These are phyloP conservation scores for Heteractis magnifica DNA, from an alignment of 92 coral and sea anemone genomes.

Conservation along the genomic window DNA sequence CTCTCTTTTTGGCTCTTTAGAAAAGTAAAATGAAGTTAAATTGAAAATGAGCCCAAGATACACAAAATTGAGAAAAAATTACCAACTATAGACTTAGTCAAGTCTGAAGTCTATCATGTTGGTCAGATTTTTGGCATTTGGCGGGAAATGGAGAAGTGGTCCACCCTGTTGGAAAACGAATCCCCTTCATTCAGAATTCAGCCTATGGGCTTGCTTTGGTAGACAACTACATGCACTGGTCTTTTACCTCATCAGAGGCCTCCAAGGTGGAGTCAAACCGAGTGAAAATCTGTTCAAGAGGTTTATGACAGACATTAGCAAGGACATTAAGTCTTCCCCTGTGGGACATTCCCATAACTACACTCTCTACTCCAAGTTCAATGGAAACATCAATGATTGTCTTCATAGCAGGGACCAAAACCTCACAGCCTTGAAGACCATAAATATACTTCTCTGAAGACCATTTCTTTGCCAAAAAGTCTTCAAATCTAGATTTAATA, in stretches of 20 bases:
- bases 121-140: too few species aligned
- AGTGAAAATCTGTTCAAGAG: constrained; percentile 92
- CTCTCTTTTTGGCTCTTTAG: too few species aligned
- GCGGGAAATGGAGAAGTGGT: too few species aligned
- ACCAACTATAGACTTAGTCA: too few species aligned
- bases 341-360: constrained; percentile 96
- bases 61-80: too few species aligned
- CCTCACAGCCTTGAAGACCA: constrained; percentile 96
- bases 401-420: constrained; percentile 93
- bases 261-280: constrained; percentile 85
- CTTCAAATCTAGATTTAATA: constrained; percentile 77
- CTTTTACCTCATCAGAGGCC: constrained; percentile 85
- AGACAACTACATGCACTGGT: too few species aligned
- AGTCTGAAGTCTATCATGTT: too few species aligned
- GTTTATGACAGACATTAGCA: constrained; percentile 93
- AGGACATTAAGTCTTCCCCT: constrained; percentile 89
- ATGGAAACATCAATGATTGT: constrained; percentile 78
- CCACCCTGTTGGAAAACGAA: too few species aligned
- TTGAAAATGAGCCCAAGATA: too few species aligned
- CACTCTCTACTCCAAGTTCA: constrained; percentile 82
- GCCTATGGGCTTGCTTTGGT: too few species aligned
- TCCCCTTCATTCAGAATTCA: too few species aligned
- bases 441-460: constrained; percentile 72
- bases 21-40: too few species aligned
- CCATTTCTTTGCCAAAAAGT: constrained; percentile 94